phyloP scores from a whole-genome alignment of 2,888 invertebrate genomes.

The Xestoiulus laeticollis region DNA sequence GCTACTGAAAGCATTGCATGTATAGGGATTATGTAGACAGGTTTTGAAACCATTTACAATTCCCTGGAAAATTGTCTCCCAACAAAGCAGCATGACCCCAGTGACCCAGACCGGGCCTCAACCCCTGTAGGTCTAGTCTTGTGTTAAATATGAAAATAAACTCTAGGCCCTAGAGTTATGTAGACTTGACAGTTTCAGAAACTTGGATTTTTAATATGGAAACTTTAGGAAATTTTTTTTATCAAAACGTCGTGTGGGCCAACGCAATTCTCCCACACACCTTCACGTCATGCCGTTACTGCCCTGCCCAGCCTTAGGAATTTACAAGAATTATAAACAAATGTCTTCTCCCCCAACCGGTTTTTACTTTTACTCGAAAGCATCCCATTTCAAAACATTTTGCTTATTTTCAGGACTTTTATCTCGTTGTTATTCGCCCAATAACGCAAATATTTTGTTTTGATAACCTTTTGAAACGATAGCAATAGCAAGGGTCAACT shows the following conservation, averaged over 20 bases:
- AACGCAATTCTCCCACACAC: neutral
- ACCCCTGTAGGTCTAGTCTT: neutral
- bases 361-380: neutral
- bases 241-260: neutral
- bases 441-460: neutral
- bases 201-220: neutral
- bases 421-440: neutral
- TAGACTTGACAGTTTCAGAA: neutral
- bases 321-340: neutral
- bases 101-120: neutral
- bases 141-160: too few species aligned
- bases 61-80: neutral
- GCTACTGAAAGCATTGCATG: neutral
- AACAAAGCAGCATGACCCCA: neutral
- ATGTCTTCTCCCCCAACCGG: neutral
- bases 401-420: neutral
- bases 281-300: neutral
- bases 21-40: neutral
- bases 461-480: neutral
- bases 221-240: too few species aligned
- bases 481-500: neutral
- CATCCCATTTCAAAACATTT: neutral
- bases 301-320: constrained; percentile 5
- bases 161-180: neutral
- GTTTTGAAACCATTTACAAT: neutral